phyloP scores from a whole-genome alignment of 1,140 invertebrate genomes.

The Belonocnema kinseyi region DNA sequence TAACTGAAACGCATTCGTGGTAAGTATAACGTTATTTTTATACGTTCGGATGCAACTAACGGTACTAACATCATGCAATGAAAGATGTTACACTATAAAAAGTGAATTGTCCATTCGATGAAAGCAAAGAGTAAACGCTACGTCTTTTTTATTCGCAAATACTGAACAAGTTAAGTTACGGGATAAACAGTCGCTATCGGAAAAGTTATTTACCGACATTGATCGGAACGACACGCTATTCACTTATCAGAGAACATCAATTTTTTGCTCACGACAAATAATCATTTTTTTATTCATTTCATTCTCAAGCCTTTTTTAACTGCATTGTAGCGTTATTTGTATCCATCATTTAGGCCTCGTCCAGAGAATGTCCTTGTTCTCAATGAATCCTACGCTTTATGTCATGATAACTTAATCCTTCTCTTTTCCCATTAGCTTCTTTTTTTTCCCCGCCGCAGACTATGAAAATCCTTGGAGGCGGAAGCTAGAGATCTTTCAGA shows the following conservation, averaged over 20 bases:
- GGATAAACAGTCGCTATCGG: background rate
- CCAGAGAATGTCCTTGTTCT: background rate
- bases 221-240: background rate
- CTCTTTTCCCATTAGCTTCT: too few species aligned
- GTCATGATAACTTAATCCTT: background rate
- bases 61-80: background rate
- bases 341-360: background rate
- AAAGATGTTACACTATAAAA: slow-evolving; percentile 3
- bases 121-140: background rate
- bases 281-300: background rate
- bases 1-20: background rate
- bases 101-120: background rate
- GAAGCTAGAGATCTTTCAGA: too few species aligned
- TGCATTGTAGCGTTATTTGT: background rate
- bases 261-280: background rate
- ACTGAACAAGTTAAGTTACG: background rate
- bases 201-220: background rate
- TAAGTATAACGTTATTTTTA: background rate
- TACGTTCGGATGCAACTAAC: background rate
- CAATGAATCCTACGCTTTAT: slow-evolving; percentile 3
- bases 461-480: too few species aligned
- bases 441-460: too few species aligned
- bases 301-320: background rate
- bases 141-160: background rate
- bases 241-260: background rate